Conservation (phyloP, 2,797 vertebrate genomes). For the Phrynocephalus guinanensis region DNA sequence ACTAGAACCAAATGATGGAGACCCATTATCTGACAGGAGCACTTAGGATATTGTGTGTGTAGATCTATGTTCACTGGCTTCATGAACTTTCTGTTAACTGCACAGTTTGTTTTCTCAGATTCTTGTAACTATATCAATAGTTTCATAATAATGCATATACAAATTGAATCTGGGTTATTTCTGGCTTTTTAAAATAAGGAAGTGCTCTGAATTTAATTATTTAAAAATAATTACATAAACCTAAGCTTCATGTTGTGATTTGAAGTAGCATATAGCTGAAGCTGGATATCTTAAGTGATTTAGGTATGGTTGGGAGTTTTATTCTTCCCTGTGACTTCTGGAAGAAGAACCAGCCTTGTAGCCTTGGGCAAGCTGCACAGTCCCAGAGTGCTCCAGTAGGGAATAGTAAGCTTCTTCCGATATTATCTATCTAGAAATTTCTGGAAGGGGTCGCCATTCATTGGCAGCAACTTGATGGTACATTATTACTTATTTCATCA, state of each 20-base stretch:
- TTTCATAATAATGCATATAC: neutral
- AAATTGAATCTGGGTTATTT: neutral
- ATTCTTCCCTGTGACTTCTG: no score
- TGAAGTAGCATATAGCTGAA: neutral
- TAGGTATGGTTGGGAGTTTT: no score
- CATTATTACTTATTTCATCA: neutral
- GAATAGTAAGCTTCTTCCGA: no score
- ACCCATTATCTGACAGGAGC: neutral
- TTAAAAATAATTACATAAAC: conserved; percentile 1
- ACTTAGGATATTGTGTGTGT: neutral
- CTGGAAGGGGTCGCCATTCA: no score
- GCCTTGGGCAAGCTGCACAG: no score
- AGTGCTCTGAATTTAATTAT: neutral
- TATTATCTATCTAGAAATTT: no score
- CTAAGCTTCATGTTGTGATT: neutral
- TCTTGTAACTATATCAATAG: conserved; percentile 4
- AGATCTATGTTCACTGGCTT: neutral
- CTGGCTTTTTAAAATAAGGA: neutral
- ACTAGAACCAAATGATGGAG: neutral
- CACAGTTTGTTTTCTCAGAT: neutral
- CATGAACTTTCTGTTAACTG: neutral
- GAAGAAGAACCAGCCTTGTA: no score
- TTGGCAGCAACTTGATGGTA: no score
- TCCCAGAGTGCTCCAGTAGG: no score
- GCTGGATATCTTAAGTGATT: no score